These are phyloP conservation scores for Ophion costatus DNA, from an alignment of 2,888 invertebrate genomes.

Conservation along the genomic window DNA sequence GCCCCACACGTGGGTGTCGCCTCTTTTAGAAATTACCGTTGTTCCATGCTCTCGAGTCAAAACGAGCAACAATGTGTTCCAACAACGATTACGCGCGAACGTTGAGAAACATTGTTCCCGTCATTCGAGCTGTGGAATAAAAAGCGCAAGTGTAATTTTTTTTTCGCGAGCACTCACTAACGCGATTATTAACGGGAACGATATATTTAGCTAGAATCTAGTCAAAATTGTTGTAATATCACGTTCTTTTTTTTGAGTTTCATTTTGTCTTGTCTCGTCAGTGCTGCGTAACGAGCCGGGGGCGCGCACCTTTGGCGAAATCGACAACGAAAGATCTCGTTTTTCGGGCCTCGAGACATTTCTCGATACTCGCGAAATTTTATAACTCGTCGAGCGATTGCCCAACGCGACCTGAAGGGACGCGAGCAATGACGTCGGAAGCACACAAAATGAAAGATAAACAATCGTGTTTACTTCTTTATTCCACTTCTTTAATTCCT, in stretches of 20 bases:
- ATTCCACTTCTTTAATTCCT: constrained; percentile 22
- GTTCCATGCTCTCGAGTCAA: background rate
- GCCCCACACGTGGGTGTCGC: constrained; percentile 24
- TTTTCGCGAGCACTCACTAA: constrained; percentile 49
- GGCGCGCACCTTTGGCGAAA: background rate
- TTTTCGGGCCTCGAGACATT: constrained; percentile 32
- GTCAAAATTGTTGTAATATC: constrained; percentile 78
- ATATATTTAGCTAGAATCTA: constrained; percentile 74
- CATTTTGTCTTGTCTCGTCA: constrained; percentile 20
- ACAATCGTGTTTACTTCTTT: constrained; percentile 33
- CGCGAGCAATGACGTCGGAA: constrained; percentile 13
- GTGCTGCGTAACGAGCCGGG: background rate
- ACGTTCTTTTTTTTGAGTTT: constrained; percentile 64
- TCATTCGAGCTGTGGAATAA: background rate
- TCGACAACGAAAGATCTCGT: constrained; percentile 44
- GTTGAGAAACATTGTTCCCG: background rate
- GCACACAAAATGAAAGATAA: background rate
- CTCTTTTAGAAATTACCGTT: constrained; percentile 23
- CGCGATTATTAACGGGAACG: constrained; percentile 61
- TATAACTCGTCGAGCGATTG: constrained; percentile 27
- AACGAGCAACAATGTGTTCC: background rate
- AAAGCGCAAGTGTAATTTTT: constrained; percentile 36
- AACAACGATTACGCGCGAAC: background rate
- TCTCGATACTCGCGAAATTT: constrained; percentile 12
- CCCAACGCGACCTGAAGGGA: background rate